Conservation (phyloP, 2,113 vertebrate species). For the Alexandromys fortis region DNA sequence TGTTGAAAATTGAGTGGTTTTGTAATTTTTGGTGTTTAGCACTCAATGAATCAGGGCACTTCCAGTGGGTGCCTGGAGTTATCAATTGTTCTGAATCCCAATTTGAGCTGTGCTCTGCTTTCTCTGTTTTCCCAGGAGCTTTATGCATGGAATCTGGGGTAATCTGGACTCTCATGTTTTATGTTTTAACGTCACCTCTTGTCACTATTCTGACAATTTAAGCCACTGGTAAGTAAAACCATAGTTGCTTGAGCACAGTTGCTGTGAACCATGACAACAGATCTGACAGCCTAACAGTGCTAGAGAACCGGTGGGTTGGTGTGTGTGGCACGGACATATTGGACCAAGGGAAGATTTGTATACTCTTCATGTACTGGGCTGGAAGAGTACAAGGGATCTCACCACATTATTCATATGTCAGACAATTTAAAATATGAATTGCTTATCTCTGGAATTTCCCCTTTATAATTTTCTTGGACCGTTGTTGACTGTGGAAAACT, state of each 20-base stretch:
- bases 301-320: too few species aligned
- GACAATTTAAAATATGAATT: background rate
- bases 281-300: background rate
- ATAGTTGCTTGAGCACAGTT: background rate
- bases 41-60: background rate
- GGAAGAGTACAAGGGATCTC: too few species aligned
- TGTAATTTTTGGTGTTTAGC: background rate
- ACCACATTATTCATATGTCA: background rate
- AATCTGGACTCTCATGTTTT: too few species aligned
- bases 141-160: background rate
- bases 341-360: background rate
- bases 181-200: background rate
- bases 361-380: background rate
- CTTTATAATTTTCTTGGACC: background rate
- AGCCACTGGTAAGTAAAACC: background rate
- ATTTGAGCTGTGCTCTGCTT: background rate
- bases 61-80: background rate
- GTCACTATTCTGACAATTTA: background rate
- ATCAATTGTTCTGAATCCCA: background rate
- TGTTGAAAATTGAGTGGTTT: background rate
- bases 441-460: background rate
- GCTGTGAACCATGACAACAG: accelerated
- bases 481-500: background rate
- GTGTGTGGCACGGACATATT: accelerated
- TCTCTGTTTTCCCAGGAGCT: background rate